A percentile compares a stretch with the other conserved stretches of the same genome.
These are phyloP conservation scores for Emys orbicularis DNA, from an alignment of 2,797 vertebrate genomes.

Conservation along the genomic window DNA sequence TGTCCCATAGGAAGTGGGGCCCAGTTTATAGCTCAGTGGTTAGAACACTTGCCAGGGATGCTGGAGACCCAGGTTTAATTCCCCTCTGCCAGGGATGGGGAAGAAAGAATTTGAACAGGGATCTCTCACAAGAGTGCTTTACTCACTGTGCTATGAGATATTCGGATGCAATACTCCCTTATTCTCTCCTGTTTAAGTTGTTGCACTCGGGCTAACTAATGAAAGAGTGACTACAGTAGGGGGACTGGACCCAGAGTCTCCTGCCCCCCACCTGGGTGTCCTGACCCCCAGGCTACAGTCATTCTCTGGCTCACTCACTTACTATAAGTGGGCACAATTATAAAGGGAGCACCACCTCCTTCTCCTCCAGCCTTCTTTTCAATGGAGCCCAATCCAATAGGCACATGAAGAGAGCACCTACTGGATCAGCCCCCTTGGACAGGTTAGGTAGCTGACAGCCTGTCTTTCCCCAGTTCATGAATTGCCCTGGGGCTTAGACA, in stretches of 20 bases:
- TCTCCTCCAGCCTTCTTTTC: not conserved
- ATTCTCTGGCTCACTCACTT: not conserved
- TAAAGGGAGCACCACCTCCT: not conserved
- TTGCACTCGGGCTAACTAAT: not conserved
- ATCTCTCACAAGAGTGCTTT: not conserved
- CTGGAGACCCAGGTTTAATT: not conserved
- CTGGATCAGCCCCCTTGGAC: not conserved
- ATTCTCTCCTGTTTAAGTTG: not conserved
- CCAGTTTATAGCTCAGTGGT: not conserved
- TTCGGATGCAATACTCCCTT: not conserved
- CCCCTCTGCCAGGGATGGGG: not conserved
- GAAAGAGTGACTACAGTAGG: not conserved
- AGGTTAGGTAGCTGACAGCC: not conserved
- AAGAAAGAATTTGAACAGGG: not conserved
- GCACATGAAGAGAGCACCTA: not conserved
- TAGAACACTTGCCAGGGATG: not conserved
- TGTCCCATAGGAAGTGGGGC: too few relatives aligned
- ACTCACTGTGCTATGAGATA: not conserved
- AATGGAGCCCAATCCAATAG: not conserved
- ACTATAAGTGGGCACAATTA: not conserved
- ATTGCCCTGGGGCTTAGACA: not conserved
- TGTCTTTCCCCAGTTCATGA: not conserved
- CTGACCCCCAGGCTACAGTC: not conserved
- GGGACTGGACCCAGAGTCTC: not conserved
- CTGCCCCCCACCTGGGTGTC: not conserved